A percentile compares a stretch with the other conserved stretches of the same genome.
These are phyloP conservation scores for Ectropis grisescens DNA, from an alignment of 1,140 invertebrate species.

Conservation along the genomic window DNA sequence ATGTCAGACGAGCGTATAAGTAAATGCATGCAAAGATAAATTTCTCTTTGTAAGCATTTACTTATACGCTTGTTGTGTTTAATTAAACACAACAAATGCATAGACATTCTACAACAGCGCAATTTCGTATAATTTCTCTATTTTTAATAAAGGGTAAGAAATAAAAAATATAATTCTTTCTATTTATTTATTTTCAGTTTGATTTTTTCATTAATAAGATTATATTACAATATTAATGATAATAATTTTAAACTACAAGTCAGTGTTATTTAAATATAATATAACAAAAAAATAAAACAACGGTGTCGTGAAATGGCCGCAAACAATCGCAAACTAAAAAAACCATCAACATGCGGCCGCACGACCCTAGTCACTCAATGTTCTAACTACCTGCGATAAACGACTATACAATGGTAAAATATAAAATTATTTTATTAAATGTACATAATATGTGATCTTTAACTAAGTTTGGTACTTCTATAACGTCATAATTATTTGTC, in stretches of 20 bases:
- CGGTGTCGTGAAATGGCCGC: conserved; percentile 27
- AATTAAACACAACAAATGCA: too few species aligned
- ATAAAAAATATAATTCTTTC: conserved; percentile 35
- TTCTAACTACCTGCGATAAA: conserved; percentile 49
- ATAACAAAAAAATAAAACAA: conserved; percentile 65
- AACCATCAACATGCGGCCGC: conserved; percentile 14
- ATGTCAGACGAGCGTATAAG: too few species aligned
- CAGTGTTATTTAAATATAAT: conserved; percentile 64
- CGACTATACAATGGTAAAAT: conserved; percentile 68
- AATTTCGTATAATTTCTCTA: too few species aligned
- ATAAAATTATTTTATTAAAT: conserved; percentile 63
- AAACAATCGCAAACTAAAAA: conserved; percentile 18
- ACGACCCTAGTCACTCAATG: conserved; percentile 43
- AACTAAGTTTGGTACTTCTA: conserved; percentile 68
- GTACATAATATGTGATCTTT: conserved; percentile 66
- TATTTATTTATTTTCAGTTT: conserved; percentile 66
- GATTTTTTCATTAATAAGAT: conserved; percentile 69
- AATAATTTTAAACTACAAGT: conserved; percentile 68
- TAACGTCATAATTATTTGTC: conserved; percentile 43
- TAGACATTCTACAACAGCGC: too few species aligned
- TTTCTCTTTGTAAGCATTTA: too few species aligned
- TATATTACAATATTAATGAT: conserved; percentile 70
- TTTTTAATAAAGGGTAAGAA: too few species aligned
- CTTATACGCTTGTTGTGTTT: too few species aligned
- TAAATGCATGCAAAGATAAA: too few species aligned